A percentile compares a stretch with the other conserved stretches of the same genome.
Conservation (phyloP, 2,888 invertebrate species). For the Latrodectus hesperus region DNA sequence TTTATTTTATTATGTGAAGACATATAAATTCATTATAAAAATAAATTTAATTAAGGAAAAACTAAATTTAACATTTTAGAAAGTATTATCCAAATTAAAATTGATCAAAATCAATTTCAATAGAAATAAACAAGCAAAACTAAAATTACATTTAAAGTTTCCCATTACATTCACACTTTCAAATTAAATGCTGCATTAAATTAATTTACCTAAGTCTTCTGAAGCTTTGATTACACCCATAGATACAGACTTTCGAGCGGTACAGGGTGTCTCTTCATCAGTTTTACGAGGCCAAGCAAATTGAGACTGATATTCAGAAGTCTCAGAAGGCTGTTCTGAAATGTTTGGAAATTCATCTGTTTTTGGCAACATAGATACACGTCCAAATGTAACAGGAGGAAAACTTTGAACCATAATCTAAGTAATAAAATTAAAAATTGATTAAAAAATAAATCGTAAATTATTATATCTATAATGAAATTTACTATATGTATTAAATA, state of each 20-base stretch:
- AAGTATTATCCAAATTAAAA: too few relatives aligned
- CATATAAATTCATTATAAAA: too few relatives aligned
- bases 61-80: too few relatives aligned
- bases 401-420: conserved; percentile 69
- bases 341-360: conserved; percentile 58
- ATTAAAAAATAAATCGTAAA: not conserved
- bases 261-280: conserved; percentile 49
- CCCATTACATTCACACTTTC: too few relatives aligned
- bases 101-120: too few relatives aligned
- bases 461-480: not conserved
- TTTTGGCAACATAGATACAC: conserved; percentile 48
- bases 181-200: not conserved
- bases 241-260: conserved; percentile 88
- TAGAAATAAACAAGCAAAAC: too few relatives aligned
- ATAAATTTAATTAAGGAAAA: too few relatives aligned
- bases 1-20: too few relatives aligned
- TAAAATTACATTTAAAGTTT: too few relatives aligned
- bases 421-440: not conserved
- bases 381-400: conserved; percentile 59
- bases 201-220: conserved; percentile 36
- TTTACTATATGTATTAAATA: too few relatives aligned
- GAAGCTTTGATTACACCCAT: conserved; percentile 79
- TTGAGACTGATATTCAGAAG: conserved; percentile 88
- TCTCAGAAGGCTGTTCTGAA: conserved; percentile 51
- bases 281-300: conserved; percentile 86